Conservation (phyloP, 1,140 invertebrate species). For the Drosophila navojoa region DNA sequence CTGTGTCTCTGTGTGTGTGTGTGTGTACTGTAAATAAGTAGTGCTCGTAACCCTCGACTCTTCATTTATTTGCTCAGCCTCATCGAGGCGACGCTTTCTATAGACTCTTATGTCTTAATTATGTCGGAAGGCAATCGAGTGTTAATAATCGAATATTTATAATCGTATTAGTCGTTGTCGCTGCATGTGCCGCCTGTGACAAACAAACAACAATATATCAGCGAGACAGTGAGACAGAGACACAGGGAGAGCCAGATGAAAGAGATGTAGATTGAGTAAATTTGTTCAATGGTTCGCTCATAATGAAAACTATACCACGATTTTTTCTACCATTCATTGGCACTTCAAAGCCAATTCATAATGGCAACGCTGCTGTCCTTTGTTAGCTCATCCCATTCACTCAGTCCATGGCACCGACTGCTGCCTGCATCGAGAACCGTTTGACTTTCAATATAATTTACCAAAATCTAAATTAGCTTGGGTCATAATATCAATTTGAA, state of each 20-base stretch:
- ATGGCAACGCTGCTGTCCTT: constrained; percentile 16
- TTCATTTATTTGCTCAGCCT: constrained; percentile 55
- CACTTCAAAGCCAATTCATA: constrained; percentile 72
- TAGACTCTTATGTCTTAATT: constrained; percentile 72
- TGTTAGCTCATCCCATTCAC: constrained; percentile 34
- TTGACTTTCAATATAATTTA: constrained; percentile 58
- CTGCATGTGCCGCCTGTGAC: constrained; percentile 34
- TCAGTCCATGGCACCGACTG: constrained; percentile 20
- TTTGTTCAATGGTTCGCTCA: constrained; percentile 74
- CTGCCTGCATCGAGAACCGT: constrained; percentile 11
- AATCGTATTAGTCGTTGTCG: constrained; percentile 71
- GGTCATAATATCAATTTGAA: constrained; percentile 65
- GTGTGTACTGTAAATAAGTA: constrained; percentile 6
- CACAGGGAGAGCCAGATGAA: constrained; percentile 1
- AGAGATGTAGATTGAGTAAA: constrained; percentile 38
- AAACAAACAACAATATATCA: constrained; percentile 54
- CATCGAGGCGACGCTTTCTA: constrained; percentile 33
- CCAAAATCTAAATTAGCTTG: constrained; percentile 36
- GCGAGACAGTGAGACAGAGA: constrained; percentile 13
- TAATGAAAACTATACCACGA: constrained; percentile 62
- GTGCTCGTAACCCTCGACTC: constrained; percentile 24
- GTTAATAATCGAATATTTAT: constrained; percentile 82
- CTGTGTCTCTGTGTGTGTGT: background rate
- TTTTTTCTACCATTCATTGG: constrained; percentile 74
- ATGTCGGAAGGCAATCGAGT: constrained; percentile 78